Percentiles rank a stretch among this genome's conserved stretches.
phyloP scores from a whole-genome alignment of 2,888 invertebrate species.

The Amiota communis region DNA sequence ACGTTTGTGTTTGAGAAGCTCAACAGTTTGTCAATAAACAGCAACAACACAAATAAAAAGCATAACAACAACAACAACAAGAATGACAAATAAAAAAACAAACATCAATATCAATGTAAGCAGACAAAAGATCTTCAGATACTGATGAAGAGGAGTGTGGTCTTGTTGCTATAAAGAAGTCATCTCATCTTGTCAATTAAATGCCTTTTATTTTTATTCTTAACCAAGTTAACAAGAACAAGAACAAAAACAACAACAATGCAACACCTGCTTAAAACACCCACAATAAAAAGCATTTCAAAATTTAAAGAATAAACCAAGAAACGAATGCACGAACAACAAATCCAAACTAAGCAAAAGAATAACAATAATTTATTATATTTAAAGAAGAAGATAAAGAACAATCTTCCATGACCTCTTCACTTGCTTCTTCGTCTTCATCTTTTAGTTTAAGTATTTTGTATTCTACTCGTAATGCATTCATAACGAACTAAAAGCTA shows the following conservation, averaged over 20 bases:
- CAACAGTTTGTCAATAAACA: conserved; percentile 58
- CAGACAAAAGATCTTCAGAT: neutral
- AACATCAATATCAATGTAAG: neutral
- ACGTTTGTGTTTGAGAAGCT: conserved; percentile 26
- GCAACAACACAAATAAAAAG: conserved; percentile 49
- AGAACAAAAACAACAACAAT: conserved; percentile 14
- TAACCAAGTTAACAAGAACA: neutral
- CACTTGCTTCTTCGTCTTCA: neutral
- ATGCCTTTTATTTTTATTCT: neutral
- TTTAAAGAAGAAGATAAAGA: conserved; percentile 65
- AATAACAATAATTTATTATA: conserved; percentile 59
- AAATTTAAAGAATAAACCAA: conserved; percentile 30
- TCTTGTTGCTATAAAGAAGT: neutral
- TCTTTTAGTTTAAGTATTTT: neutral
- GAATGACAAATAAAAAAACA: neutral
- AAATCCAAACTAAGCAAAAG: conserved; percentile 43
- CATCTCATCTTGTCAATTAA: conserved; percentile 17
- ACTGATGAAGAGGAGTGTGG: too few relatives aligned
- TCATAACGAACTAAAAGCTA: too few relatives aligned
- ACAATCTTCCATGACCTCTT: conserved; percentile 53
- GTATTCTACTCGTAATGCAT: neutral
- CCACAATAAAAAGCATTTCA: neutral
- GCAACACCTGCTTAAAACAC: neutral
- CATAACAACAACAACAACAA: conserved; percentile 37
- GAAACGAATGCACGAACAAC: conserved; percentile 35